Evolutionary conservation across 2,888 invertebrate species (phyloP).

Genomic region (Lasioglossum pauxillum): DNA sequence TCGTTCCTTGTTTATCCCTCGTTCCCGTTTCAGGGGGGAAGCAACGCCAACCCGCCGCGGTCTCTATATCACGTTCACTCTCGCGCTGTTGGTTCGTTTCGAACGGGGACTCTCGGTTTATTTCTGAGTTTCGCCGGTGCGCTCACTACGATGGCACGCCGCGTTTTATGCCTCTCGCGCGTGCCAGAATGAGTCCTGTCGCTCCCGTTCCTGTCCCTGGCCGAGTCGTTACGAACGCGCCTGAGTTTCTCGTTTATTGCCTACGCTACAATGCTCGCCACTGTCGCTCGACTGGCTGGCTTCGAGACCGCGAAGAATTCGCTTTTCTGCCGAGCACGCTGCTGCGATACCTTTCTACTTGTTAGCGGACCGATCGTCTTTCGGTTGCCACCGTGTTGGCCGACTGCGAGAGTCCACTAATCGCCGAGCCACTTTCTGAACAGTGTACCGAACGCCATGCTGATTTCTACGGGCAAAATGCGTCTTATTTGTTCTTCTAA

Average conservation of each 20-base stretch:
- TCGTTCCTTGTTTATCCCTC: slow-evolving; percentile 42
- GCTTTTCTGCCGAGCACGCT: neutral
- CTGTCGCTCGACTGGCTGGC: neutral
- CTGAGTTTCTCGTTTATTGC: slow-evolving; percentile 4
- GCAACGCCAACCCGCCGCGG: neutral
- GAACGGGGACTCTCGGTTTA: slow-evolving; percentile 53
- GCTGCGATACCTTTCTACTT: neutral
- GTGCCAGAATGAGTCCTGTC: slow-evolving; percentile 61
- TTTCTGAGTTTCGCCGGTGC: slow-evolving; percentile 68
- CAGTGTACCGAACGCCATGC: neutral
- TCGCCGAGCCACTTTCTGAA: neutral
- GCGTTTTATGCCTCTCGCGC: slow-evolving; percentile 49
- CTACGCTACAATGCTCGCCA: neutral
- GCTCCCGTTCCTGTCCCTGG: slow-evolving; percentile 11
- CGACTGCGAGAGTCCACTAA: neutral
- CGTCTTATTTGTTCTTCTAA: neutral
- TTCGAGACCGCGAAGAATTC: neutral
- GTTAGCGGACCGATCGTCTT: neutral
- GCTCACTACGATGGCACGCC: slow-evolving; percentile 59
- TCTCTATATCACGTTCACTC: neutral
- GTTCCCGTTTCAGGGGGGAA: slow-evolving; percentile 20
- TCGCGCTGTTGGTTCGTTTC: slow-evolving; percentile 10
- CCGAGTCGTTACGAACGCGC: neutral
- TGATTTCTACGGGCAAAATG: neutral
- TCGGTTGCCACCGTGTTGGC: neutral